Conservation (phyloP, 2,888 invertebrate species). For the Drosophila atripex region DNA sequence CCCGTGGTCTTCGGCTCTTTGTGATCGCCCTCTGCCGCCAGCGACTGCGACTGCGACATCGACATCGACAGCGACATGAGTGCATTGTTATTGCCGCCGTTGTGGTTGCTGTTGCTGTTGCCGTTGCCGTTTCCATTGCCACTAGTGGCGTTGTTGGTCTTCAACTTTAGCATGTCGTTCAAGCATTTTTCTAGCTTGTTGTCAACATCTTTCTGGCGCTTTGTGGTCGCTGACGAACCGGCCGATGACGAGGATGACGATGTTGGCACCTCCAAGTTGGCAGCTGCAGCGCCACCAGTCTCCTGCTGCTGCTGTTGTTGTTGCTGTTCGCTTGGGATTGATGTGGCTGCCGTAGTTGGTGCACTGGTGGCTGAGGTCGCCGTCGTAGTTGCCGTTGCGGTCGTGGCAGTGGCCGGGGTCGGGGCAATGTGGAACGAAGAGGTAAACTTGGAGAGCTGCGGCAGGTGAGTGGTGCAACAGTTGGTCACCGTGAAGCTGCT, state of each 20-base stretch:
- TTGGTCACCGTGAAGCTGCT: constrained; percentile 82
- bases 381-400: constrained; percentile 28
- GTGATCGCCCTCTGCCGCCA: constrained; percentile 55
- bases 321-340: constrained; percentile 36
- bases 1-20: constrained; percentile 57
- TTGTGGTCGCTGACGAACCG: constrained; percentile 64
- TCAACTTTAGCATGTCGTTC: constrained; percentile 82
- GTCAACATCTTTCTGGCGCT: constrained; percentile 83
- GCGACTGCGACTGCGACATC: constrained; percentile 50
- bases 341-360: constrained; percentile 32
- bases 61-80: constrained; percentile 55
- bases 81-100: constrained; percentile 49
- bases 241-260: constrained; percentile 20
- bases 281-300: constrained; percentile 30
- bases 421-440: constrained; percentile 82
- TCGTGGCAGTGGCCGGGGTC: constrained; percentile 45
- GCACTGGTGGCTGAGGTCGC: neutral
- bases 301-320: constrained; percentile 40
- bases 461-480: constrained; percentile 82
- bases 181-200: constrained; percentile 83
- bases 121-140: neutral
- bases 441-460: constrained; percentile 82
- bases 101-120: constrained; percentile 3
- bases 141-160: constrained; percentile 54
- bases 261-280: constrained; percentile 40